Percentiles rank a stretch among this genome's conserved stretches.
phyloP scores from a whole-genome alignment of 64 coral and sea anemone species.

The Porites lutea region DNA sequence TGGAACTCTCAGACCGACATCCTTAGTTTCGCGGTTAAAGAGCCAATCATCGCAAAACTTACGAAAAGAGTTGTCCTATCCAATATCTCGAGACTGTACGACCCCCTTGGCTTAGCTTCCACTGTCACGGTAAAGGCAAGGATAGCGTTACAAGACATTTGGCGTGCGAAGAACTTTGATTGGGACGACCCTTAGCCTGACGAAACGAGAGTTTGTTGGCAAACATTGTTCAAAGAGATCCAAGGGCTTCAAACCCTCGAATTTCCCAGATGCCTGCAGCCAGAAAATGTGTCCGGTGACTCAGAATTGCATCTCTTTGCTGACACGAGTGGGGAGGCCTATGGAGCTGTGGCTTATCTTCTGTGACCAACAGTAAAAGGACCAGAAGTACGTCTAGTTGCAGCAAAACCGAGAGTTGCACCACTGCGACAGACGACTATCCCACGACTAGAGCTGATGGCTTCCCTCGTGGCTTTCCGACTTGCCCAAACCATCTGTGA shows the following conservation, averaged over 20 bases:
- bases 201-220: not conserved
- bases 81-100: not conserved
- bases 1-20: not conserved
- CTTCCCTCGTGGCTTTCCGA: too few species aligned
- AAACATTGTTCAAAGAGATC: conserved; percentile 1
- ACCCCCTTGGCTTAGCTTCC: not conserved
- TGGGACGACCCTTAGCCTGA: not conserved
- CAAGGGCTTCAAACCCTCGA: not conserved
- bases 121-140: conserved; percentile 41
- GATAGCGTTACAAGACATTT: conserved; percentile 15
- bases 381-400: conserved; percentile 1
- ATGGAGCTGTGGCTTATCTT: conserved; percentile 45
- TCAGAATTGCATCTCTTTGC: conserved; percentile 39
- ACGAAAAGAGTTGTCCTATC: not conserved
- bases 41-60: not conserved
- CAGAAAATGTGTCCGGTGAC: not conserved
- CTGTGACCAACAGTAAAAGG: conserved; percentile 13
- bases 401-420: conserved; percentile 54
- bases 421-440: conserved; percentile 47
- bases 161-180: not conserved
- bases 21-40: not conserved
- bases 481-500: too few species aligned
- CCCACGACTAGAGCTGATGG: not conserved
- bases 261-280: conserved; percentile 35
- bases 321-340: conserved; percentile 23